Percentiles rank a stretch among this genome's conserved stretches.
These are phyloP conservation scores for Bujurquina vittata DNA, from an alignment of 2,113 vertebrate species.

Conservation along the genomic window DNA sequence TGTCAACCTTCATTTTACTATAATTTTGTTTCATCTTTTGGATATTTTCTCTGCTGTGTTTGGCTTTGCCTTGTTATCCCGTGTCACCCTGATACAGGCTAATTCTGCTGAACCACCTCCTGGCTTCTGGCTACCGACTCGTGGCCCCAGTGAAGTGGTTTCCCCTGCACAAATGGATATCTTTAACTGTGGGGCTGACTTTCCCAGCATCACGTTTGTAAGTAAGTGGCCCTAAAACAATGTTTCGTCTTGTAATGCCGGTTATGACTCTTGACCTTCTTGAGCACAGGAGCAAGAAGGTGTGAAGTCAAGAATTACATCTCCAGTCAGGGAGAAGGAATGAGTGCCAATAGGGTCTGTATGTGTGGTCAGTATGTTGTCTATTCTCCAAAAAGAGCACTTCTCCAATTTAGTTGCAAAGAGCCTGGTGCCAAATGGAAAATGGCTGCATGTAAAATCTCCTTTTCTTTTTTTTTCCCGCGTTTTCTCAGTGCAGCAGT, in stretches of 20 bases:
- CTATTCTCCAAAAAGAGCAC: not conserved
- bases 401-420: not conserved
- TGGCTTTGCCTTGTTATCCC: not conserved
- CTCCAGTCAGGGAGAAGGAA: rapidly evolving
- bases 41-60: not conserved
- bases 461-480: too few species aligned
- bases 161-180: not conserved
- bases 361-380: not conserved
- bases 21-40: constrained; percentile 1
- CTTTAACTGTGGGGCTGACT: not conserved
- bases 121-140: not conserved
- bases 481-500: not conserved
- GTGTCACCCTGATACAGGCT: not conserved
- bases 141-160: not conserved
- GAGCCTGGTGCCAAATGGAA: not conserved
- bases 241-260: not conserved
- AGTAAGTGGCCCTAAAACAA: not conserved
- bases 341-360: not conserved
- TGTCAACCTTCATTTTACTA: not conserved
- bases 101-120: not conserved
- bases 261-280: not conserved
- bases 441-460: too few species aligned
- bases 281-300: not conserved
- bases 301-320: not conserved
- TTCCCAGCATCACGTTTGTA: not conserved